Base-by-base conservation (phyloP, 2,113 vertebrate genomes). In the Caranx melampygus region DNA sequence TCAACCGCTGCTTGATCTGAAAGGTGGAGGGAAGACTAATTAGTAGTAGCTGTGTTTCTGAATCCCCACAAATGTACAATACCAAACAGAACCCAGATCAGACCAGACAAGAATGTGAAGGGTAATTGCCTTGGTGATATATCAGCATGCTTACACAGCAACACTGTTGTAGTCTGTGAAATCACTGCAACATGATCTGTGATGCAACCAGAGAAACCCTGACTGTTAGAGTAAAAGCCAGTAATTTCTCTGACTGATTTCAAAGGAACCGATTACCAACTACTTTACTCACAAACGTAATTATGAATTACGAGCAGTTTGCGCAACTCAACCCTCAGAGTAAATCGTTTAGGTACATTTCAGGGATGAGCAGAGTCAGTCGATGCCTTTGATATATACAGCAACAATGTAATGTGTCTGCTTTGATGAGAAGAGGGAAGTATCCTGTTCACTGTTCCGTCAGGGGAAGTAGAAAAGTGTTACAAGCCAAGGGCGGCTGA, bases 401-500 rank as follows among this genome's bases (percentile, higher is more conserved):
- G 18, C 33, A 6, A 26, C 55, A 5, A 26, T 47, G 52, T 20
- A 9, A 60, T 42, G 35, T 33, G 54, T 59, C 61, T 78, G 35
- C 2, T 33, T 57, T 61, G 26, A 49, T n/a, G 21, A 79, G 52
- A 81, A 75, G 8, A 21, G 18, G 83, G 87, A 84, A 85, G 76
- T 78, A 2, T 49, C 11, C 42, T 16, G 57, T 49, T 73, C 15
- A 62, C 16, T 47, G 35, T 76, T 21, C 34, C 6, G 55, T 0
- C 0, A 79, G 58, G 31, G 88, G 89, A 91, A 88, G 84, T 79
- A 45, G n/a, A 79, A 57, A 61, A 40, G 21, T 55, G 16, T 35
- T 37, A 21, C 75, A 69, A 69, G 33, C 34, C 3, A 9, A 40
- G 5, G 40, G 7, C 4, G 12, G 16, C 34, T 59, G 33, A 31